Percentiles rank a stretch among this genome's conserved stretches.
Evolutionary conservation across 2,888 invertebrate species (phyloP).

Genomic region (Stenodema calcarata): DNA sequence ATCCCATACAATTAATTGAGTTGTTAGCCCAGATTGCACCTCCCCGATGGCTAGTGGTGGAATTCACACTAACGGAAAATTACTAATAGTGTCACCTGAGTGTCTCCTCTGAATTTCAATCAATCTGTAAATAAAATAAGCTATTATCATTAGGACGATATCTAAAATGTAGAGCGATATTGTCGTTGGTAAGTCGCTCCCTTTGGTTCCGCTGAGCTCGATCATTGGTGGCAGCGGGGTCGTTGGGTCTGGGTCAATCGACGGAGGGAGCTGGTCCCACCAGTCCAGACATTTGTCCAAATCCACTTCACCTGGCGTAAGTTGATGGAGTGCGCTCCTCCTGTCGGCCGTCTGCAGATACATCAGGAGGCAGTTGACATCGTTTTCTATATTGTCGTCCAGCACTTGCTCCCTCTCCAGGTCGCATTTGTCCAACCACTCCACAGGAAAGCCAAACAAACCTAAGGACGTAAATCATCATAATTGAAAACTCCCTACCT

Average conservation of each 20-base stretch:
- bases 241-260: not conserved
- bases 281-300: conserved; percentile 40
- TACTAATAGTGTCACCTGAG: not conserved
- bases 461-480: not conserved
- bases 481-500: too few species aligned
- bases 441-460: conserved; percentile 10
- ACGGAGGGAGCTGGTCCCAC: conserved; percentile 21
- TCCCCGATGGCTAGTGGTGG: too few species aligned
- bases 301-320: conserved; percentile 18
- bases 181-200: not conserved
- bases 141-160: not conserved
- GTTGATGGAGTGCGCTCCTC: conserved; percentile 2
- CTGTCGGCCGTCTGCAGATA: not conserved
- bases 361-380: conserved; percentile 2
- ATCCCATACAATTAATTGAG: too few species aligned
- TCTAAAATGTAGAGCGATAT: not conserved
- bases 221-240: not conserved
- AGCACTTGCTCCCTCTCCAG: conserved; percentile 4
- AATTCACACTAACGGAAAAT: conserved; percentile 1
- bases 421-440: conserved; percentile 22
- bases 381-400: conserved; percentile 10
- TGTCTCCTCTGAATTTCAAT: not conserved
- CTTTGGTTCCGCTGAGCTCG: not conserved
- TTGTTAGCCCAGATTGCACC: too few species aligned
- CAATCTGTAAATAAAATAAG: conserved; percentile 1